Conservation (phyloP, 2,797 vertebrate species). For the Pseudocheirus occidentalis region DNA sequence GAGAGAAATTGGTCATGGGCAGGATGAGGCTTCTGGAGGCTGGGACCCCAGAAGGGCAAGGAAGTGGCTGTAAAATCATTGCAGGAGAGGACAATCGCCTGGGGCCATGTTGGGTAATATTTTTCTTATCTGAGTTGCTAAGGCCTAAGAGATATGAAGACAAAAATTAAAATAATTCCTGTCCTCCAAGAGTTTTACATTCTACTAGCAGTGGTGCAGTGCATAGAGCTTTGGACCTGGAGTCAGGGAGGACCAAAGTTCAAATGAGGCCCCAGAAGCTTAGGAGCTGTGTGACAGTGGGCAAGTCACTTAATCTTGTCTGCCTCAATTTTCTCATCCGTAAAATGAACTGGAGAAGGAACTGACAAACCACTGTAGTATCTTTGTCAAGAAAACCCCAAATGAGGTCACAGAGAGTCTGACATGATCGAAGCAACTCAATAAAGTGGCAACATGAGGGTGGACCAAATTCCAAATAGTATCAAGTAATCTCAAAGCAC, state of each 20-base stretch:
- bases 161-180: neutral
- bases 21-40: neutral
- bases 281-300: neutral
- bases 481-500: neutral
- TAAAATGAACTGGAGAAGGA: neutral
- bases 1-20: neutral
- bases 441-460: neutral
- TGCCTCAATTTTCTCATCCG: neutral
- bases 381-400: neutral
- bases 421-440: neutral
- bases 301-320: neutral
- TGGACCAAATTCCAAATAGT: neutral
- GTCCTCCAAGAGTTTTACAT: neutral
- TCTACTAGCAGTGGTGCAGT: neutral
- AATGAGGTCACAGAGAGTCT: neutral
- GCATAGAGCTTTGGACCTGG: neutral
- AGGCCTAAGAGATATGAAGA: neutral
- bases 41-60: neutral
- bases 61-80: neutral
- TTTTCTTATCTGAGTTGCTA: neutral
- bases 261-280: neutral
- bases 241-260: neutral
- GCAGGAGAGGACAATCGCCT: neutral
- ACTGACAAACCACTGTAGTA: neutral
- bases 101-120: neutral